phyloP scores from a whole-genome alignment of 2,797 vertebrate species.

The Florisuga fusca region DNA sequence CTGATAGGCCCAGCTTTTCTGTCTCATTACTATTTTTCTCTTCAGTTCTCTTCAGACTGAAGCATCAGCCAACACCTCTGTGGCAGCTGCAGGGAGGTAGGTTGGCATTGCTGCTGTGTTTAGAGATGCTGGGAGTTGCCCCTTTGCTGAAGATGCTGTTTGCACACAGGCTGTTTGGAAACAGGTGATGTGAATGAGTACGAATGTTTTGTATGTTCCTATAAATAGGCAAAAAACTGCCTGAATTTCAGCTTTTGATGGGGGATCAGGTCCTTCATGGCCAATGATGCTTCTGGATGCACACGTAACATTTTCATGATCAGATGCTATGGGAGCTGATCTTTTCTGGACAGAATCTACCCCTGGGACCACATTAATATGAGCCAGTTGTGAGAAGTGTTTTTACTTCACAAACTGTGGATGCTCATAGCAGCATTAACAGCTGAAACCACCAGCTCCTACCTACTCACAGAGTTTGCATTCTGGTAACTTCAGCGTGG shows the following conservation, averaged over 20 bases:
- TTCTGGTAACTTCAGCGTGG: neutral
- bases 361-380: neutral
- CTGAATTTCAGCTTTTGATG: neutral
- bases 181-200: neutral
- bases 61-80: neutral
- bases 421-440: neutral
- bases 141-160: neutral
- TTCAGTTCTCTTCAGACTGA: neutral
- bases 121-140: rapidly evolving
- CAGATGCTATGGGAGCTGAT: neutral
- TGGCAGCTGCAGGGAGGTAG: neutral
- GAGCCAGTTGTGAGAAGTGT: neutral
- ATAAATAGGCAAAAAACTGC: neutral
- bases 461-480: neutral
- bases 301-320: rapidly evolving
- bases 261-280: neutral
- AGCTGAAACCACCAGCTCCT: neutral
- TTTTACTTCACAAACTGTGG: neutral
- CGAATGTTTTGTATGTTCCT: neutral
- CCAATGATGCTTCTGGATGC: neutral
- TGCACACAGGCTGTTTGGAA: neutral
- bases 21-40: neutral
- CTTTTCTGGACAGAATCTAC: neutral
- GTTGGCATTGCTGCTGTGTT: neutral
- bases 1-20: neutral